Conservation (phyloP, 2,888 invertebrate species). For the Ptychoptera albimana region DNA sequence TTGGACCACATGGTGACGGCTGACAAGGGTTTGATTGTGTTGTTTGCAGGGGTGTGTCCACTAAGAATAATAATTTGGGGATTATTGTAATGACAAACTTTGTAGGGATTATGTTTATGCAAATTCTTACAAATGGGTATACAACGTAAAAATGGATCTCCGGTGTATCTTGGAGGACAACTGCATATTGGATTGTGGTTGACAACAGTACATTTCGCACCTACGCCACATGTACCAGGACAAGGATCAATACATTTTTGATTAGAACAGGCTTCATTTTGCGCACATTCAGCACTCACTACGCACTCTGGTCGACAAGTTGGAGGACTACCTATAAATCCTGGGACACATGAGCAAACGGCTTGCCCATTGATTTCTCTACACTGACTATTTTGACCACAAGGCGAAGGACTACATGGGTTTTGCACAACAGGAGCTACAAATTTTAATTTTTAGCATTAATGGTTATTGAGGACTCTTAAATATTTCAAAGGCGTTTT, state of each 20-base stretch:
- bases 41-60: conserved; percentile 16
- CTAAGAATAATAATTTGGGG: conserved; percentile 5
- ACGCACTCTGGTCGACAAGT: conserved; percentile 57
- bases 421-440: conserved; percentile 31
- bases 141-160: conserved; percentile 61
- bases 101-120: conserved; percentile 5
- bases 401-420: conserved; percentile 54
- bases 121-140: conserved; percentile 32
- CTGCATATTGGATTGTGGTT: conserved; percentile 69
- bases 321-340: conserved; percentile 51
- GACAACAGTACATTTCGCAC: conserved; percentile 54
- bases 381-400: conserved; percentile 54
- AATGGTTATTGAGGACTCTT: neutral
- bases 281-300: conserved; percentile 52
- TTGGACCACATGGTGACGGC: conserved; percentile 52
- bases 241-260: conserved; percentile 61
- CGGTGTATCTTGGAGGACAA: conserved; percentile 48
- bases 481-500: neutral
- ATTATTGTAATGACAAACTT: conserved; percentile 50
- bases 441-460: conserved; percentile 11
- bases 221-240: conserved; percentile 53
- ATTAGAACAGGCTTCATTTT: conserved; percentile 49
- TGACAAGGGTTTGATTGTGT: conserved; percentile 38
- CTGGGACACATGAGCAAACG: conserved; percentile 45
- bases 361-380: conserved; percentile 44